phyloP scores from a whole-genome alignment of 2,797 vertebrate genomes.

The Tenualosa thibaudeaui region DNA sequence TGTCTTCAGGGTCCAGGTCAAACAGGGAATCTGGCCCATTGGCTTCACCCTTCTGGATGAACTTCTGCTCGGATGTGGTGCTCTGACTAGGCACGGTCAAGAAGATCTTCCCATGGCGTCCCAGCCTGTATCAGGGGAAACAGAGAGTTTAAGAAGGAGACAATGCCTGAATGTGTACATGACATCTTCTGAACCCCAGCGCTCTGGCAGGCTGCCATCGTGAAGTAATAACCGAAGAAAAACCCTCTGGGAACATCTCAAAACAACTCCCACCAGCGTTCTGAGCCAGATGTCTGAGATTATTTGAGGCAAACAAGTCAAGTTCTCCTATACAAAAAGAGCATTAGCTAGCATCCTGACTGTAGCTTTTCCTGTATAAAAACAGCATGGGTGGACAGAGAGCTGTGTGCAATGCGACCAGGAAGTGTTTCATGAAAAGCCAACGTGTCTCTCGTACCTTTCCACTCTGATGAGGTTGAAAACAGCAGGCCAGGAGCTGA shows the following conservation, averaged over 20 bases:
- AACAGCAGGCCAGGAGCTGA: constrained; percentile 93
- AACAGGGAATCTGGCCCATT: constrained; percentile 84
- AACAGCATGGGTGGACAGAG: not conserved
- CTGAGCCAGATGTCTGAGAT: not conserved
- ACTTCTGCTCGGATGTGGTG: constrained; percentile 91
- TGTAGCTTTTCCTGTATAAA: not conserved
- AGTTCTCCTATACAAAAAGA: not conserved
- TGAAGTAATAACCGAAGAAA: not conserved
- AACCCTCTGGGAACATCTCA: not conserved
- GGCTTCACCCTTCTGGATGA: constrained; percentile 92
- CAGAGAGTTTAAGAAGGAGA: not conserved
- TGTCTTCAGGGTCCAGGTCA: constrained; percentile 83
- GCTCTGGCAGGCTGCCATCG: not conserved
- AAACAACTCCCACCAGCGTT: not conserved
- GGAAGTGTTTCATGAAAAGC: not conserved
- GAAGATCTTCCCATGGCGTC: constrained; percentile 92
- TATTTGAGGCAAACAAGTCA: not conserved
- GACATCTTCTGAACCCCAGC: not conserved
- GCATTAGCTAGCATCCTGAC: not conserved
- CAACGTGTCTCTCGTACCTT: constrained; percentile 73
- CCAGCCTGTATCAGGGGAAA: constrained; percentile 72
- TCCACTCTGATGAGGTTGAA: constrained; percentile 96
- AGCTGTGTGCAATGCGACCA: not conserved
- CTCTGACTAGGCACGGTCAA: constrained; percentile 90
- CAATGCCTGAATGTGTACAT: not conserved